phyloP scores from a whole-genome alignment of 2,113 vertebrate genomes.

The Speoplatyrhinus poulsoni region DNA sequence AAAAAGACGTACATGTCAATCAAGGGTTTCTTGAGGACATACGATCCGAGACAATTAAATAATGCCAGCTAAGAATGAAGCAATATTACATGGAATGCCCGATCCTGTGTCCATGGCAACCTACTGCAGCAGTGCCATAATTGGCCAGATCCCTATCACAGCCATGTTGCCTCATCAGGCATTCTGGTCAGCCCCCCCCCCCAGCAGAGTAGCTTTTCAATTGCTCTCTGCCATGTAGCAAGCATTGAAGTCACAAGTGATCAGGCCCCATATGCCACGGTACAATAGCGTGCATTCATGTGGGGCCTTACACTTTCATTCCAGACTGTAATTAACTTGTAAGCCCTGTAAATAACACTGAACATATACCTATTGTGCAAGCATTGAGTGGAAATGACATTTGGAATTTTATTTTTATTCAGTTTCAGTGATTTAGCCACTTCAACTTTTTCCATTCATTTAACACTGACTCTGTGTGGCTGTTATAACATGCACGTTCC shows the following conservation, averaged over 20 bases:
- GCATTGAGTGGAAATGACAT: slow-evolving; percentile 20
- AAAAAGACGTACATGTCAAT: slow-evolving; percentile 36
- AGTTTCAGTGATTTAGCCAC: neutral
- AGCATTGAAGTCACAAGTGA: slow-evolving; percentile 59
- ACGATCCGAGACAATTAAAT: slow-evolving; percentile 79
- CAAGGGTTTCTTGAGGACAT: slow-evolving; percentile 58
- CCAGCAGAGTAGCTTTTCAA: slow-evolving; percentile 69
- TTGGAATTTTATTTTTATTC: neutral
- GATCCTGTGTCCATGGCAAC: slow-evolving; percentile 88
- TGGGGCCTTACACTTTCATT: slow-evolving; percentile 30
- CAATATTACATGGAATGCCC: slow-evolving; percentile 84
- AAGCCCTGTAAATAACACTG: slow-evolving; percentile 50
- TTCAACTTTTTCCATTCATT: slow-evolving; percentile 25
- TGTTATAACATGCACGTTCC: slow-evolving; percentile 21
- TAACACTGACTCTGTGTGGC: neutral
- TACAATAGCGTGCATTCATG: slow-evolving; percentile 48
- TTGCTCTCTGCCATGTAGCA: slow-evolving; percentile 74
- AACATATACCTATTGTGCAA: slow-evolving; percentile 24
- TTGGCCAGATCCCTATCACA: slow-evolving; percentile 79
- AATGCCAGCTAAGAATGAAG: slow-evolving; percentile 73
- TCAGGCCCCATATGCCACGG: slow-evolving; percentile 43
- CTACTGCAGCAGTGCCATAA: slow-evolving; percentile 78
- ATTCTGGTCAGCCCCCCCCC: slow-evolving; percentile 81
- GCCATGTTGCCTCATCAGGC: slow-evolving; percentile 82
- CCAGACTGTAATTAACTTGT: slow-evolving; percentile 49